These are phyloP conservation scores for Lithodes maja DNA, from an alignment of 2,888 invertebrate genomes.

Conservation along the genomic window DNA sequence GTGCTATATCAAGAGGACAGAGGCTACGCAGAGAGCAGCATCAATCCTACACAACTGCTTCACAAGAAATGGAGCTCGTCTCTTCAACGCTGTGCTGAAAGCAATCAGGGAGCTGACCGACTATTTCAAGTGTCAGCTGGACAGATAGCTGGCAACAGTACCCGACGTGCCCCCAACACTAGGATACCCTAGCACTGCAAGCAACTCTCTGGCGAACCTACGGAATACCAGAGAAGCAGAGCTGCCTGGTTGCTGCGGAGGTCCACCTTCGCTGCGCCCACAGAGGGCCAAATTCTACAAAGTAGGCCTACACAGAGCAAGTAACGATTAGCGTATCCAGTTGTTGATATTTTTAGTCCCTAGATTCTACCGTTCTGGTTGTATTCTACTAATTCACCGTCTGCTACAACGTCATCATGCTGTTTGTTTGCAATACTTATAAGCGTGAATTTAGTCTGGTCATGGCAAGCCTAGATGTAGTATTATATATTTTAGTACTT, in stretches of 20 bases:
- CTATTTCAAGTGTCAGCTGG: not conserved
- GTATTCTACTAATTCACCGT: no score
- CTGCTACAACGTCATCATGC: no score
- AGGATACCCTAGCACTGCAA: no score
- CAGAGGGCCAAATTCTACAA: not conserved
- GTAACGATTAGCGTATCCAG: no score
- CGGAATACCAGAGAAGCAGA: slow-evolving; percentile 1
- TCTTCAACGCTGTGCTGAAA: slow-evolving; percentile 20
- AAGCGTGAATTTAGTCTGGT: no score
- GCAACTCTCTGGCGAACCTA: not conserved
- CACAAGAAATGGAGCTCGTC: slow-evolving; percentile 13
- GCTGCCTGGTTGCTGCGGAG: not conserved
- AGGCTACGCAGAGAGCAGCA: slow-evolving; percentile 10
- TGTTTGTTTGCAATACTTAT: no score
- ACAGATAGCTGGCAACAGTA: not conserved
- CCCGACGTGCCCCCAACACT: not conserved
- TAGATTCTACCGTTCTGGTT: no score
- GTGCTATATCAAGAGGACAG: slow-evolving; percentile 24
- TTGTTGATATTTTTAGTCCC: no score
- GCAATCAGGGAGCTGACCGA: not conserved
- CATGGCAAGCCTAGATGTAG: no score
- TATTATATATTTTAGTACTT: no score
- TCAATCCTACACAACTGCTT: not conserved
- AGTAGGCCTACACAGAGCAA: not conserved
- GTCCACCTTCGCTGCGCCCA: not conserved